Evolutionary conservation across 2,797 vertebrate genomes (phyloP), one percentile per base, ranked within the genome.

Genomic region (Sparus aurata): DNA sequence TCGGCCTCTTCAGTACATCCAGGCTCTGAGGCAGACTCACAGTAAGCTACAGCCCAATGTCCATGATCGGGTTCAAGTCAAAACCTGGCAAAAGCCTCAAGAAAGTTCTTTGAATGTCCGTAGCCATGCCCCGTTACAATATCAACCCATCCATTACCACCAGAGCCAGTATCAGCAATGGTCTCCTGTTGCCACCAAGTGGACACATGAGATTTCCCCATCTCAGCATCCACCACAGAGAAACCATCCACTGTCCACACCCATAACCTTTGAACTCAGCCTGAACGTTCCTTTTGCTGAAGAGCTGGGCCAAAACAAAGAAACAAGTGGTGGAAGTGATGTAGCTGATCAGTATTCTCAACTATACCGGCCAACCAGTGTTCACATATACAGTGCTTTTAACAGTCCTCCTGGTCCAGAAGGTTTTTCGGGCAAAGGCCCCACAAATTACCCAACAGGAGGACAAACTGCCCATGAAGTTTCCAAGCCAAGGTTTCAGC

Each of bases 181-280:
- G 49, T 16, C 63, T n/a, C 15, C 20, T 22, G 58, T 15, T 27
- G 16, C 15, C 23, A 27, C 9, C 3, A 53, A 23, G 34, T 7
- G 13, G 27, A 23, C 23, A 23, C 12, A 25, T 6, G 27, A 53
- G 46, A 55, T 12, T 20, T 34, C 34, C 7, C 15, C 3, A 41
- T 1, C 43, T 50, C 69, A 52, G 38, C 11, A 67, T 61, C 16
- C 9, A 20, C 27, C 22, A 1, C 67, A 58, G 13, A 47, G 9
- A 58, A 38, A 25, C 1, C 0, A 46, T 1, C 49, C 58, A n/a
- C 1, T 16, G 2, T 0, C n/a, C 13, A 53, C 4, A 2, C 84
- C 83, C 62, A 70, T 73, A 46, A 17, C n/a, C 9, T 85, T 89
- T 46, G 45, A 78, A 30, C 59, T 89, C 7, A 74, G 1, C 12